Percentiles rank a stretch among this genome's conserved stretches.
phyloP scores from a whole-genome alignment of 2,888 invertebrate species.

The Zygothrica quintamaculata region DNA sequence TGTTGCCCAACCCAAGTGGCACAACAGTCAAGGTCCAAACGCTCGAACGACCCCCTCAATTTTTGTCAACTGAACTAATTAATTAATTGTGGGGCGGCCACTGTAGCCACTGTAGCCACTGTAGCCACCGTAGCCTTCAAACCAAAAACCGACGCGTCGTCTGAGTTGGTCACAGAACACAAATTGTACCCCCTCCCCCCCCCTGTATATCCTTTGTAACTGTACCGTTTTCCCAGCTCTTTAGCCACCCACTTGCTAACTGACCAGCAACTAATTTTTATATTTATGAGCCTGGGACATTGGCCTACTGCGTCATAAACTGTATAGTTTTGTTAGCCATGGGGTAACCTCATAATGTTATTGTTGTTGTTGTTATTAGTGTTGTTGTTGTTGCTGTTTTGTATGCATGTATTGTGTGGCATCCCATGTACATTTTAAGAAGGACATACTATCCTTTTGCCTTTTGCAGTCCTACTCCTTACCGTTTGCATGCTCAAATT shows the following conservation, averaged over 20 bases:
- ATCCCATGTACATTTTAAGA: conserved; percentile 38
- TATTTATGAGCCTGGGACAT: conserved; percentile 76
- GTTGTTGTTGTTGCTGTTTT: conserved; percentile 39
- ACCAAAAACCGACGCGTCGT: conserved; percentile 36
- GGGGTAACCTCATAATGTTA: conserved; percentile 33
- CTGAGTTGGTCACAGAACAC: conserved; percentile 18
- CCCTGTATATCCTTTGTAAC: neutral
- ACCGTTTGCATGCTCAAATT: conserved; percentile 74
- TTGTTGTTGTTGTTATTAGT: conserved; percentile 9
- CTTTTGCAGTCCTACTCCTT: conserved; percentile 42
- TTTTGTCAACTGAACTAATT: conserved; percentile 83
- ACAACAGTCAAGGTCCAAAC: conserved; percentile 13
- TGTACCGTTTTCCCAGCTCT: conserved; percentile 9
- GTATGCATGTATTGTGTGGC: conserved; percentile 53
- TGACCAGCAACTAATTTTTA: conserved; percentile 83
- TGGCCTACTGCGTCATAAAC: conserved; percentile 80
- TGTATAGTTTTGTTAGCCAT: conserved; percentile 66
- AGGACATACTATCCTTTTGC: conserved; percentile 40
- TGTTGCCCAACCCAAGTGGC: neutral
- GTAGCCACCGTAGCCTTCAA: conserved; percentile 65
- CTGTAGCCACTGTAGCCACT: conserved; percentile 65
- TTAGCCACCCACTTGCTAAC: conserved; percentile 72
- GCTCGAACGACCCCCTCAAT: conserved; percentile 71
- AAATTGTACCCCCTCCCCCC: neutral
- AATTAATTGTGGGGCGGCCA: conserved; percentile 81